Evolutionary conservation across 1,140 invertebrate species (phyloP), one percentile per base, ranked within the genome.

Genomic region (Pogonomyrmex barbatus): DNA sequence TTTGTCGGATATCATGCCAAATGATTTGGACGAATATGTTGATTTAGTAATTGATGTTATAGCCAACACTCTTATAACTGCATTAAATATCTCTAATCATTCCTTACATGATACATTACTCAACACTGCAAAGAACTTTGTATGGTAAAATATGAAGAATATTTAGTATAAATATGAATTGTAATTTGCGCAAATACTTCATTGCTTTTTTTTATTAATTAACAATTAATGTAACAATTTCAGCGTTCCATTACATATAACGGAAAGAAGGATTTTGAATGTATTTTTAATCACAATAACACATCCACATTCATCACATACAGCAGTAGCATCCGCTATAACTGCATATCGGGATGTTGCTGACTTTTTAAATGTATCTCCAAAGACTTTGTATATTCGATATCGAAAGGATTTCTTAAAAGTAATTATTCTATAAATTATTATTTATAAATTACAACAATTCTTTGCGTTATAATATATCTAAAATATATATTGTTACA

Each of bases 321-420:
- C 88, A 30, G 87, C 95, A 65, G 94, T 97, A n/a, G 95, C 95
- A 1, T 95, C 95, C 56, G 96, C 97, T 88, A 96, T 96, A 1
- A 93, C 96, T 0, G 95, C 96, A 54, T 96, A 95, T 89, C 94
- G 95, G 81, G 96, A 96, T 91, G 93, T 97, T 60, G 96, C 97
- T 36, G 94, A 95, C 68, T 94, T 91, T 42, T 95, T 96, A 33
- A 94, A 95, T 0, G 93, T 96, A 39, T 96, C 96, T 17, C 96
- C 96, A 4, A 96, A 96, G 33, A 93, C 96, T 65, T 94, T 97
- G 36, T 97, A 97, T 90, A 95, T 96, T 85, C 96, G 96, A 93
- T 97, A 97, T 90, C 96, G 96, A 89, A 96, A 96, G 30, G 96
- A 97, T 92, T 96, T 97, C 76, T 95, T 97, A 45, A 94, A 95